phyloP scores from a whole-genome alignment of 2,888 invertebrate species.

The Sphecodes monilicornis region DNA sequence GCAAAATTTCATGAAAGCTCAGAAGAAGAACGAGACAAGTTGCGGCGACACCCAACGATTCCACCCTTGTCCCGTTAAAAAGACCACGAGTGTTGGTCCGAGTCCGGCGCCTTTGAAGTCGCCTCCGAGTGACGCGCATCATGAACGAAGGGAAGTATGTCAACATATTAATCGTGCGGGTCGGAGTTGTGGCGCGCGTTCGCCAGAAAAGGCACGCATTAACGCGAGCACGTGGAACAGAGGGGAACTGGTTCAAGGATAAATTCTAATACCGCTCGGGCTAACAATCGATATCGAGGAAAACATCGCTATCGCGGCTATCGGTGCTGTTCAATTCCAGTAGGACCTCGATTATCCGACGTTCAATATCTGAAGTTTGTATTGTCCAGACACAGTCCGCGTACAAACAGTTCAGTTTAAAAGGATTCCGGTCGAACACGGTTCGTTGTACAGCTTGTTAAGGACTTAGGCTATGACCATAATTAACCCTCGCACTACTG shows the following conservation, averaged over 20 bases:
- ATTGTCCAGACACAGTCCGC: too few relatives aligned
- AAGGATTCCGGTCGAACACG: too few relatives aligned
- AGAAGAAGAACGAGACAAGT: too few relatives aligned
- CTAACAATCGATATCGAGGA: conserved; percentile 43
- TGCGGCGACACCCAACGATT: background rate
- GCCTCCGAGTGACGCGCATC: background rate
- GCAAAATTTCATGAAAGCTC: too few relatives aligned
- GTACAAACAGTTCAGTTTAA: too few relatives aligned
- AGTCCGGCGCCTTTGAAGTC: conserved; percentile 19
- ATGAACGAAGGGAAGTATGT: background rate
- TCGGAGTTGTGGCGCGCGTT: conserved; percentile 4
- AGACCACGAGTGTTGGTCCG: background rate
- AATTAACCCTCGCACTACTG: too few relatives aligned
- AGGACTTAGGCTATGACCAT: too few relatives aligned
- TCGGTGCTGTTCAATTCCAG: conserved; percentile 47
- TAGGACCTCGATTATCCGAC: too few relatives aligned
- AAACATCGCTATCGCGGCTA: conserved; percentile 37
- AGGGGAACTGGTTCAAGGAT: conserved; percentile 54
- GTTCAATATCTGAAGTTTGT: too few relatives aligned
- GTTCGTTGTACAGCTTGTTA: too few relatives aligned
- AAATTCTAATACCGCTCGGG: conserved; percentile 45
- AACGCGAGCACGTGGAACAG: conserved; percentile 31
- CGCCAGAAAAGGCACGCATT: conserved; percentile 23
- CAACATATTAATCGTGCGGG: conserved; percentile 27
- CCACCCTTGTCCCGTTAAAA: background rate